These are phyloP conservation scores for Cylas formicarius DNA, from an alignment of 1,140 invertebrate genomes.

Conservation along the genomic window DNA sequence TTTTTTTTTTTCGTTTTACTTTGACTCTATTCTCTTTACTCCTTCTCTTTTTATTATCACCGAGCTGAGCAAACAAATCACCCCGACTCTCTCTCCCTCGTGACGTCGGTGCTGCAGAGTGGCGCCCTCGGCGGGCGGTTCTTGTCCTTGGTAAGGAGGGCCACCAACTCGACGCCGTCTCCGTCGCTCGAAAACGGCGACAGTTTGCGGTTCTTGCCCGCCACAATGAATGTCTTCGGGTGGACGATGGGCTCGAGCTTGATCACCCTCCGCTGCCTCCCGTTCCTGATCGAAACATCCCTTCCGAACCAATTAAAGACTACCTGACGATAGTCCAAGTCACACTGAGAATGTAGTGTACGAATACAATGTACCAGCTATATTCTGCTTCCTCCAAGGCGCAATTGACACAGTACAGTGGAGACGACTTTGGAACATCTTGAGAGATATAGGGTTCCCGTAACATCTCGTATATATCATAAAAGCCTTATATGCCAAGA, in stretches of 20 bases:
- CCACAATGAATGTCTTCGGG: slow-evolving; percentile 24
- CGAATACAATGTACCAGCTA: too few species aligned
- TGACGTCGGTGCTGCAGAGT: slow-evolving; percentile 53
- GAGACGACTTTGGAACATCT: too few species aligned
- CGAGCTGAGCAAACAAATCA: slow-evolving; percentile 7
- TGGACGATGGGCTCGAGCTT: slow-evolving; percentile 23
- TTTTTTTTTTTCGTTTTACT: background rate
- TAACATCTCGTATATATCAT: too few species aligned
- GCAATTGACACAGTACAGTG: too few species aligned
- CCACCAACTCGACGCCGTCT: slow-evolving; percentile 59
- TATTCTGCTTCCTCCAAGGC: too few species aligned
- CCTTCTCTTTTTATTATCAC: background rate
- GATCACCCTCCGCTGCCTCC: too few species aligned
- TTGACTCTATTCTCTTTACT: background rate
- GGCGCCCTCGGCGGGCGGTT: slow-evolving; percentile 40
- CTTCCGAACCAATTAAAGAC: too few species aligned
- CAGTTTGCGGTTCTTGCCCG: slow-evolving; percentile 40
- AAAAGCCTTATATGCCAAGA: too few species aligned
- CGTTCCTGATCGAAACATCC: too few species aligned
- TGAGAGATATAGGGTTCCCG: too few species aligned
- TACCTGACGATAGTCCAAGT: too few species aligned
- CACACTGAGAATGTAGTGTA: too few species aligned
- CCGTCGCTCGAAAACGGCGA: slow-evolving; percentile 45
- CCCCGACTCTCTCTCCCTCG: slow-evolving; percentile 37
- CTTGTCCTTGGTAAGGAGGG: slow-evolving; percentile 53